These are phyloP conservation scores for Pseudomyrmex cubaensis DNA, from an alignment of 1,140 invertebrate genomes.

Conservation along the genomic window DNA sequence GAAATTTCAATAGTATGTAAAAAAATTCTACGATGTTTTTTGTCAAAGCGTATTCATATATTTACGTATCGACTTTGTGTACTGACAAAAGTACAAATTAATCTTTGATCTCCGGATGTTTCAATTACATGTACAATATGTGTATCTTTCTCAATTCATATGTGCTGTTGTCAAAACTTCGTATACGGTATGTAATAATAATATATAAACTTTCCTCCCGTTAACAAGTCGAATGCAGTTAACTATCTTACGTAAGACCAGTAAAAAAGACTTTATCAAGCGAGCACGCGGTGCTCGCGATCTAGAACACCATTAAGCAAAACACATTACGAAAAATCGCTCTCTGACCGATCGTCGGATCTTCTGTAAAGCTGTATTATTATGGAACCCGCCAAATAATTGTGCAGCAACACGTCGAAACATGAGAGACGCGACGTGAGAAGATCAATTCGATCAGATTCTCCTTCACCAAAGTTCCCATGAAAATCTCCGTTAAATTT, in stretches of 20 bases:
- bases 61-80: too few relatives aligned
- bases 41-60: too few relatives aligned
- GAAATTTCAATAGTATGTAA: too few relatives aligned
- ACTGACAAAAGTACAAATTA: too few relatives aligned
- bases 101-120: too few relatives aligned
- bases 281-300: background rate
- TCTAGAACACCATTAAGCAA: slow-evolving; percentile 11
- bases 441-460: slow-evolving; percentile 3
- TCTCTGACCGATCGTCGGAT: background rate
- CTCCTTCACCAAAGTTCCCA: background rate
- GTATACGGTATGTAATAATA: background rate
- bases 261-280: slow-evolving; percentile 9
- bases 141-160: too few relatives aligned
- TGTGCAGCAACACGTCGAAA: background rate
- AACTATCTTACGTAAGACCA: background rate
- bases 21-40: too few relatives aligned
- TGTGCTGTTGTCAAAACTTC: too few relatives aligned
- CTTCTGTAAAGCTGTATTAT: background rate
- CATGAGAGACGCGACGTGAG: background rate
- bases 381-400: slow-evolving; percentile 36
- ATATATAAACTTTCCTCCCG: background rate
- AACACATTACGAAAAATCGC: background rate
- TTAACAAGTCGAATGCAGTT: background rate
- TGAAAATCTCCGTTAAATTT: background rate
- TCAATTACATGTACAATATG: too few relatives aligned